Evolutionary conservation across 2,888 invertebrate genomes (phyloP).

Genomic region (Acleris literana): DNA sequence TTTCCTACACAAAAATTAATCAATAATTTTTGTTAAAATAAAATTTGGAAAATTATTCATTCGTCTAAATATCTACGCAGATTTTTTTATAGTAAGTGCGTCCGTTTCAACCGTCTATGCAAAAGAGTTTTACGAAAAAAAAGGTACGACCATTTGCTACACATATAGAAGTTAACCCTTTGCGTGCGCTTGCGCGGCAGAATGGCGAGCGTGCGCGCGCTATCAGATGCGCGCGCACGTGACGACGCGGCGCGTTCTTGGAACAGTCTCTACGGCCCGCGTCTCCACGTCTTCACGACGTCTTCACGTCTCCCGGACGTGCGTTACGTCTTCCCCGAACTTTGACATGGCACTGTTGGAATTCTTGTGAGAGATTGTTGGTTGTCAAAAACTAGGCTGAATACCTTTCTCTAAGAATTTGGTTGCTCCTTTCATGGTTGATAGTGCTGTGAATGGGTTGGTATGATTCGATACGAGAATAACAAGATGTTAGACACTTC

Average conservation of each 20-base stretch:
- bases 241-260: constrained; percentile 60
- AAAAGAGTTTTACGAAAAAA: not conserved
- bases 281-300: constrained; percentile 42
- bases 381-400: no score
- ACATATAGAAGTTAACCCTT: constrained; percentile 7
- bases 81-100: no score
- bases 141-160: constrained; percentile 2
- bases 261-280: constrained; percentile 28
- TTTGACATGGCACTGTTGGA: constrained; percentile 1
- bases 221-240: constrained; percentile 75
- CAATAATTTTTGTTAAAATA: no score
- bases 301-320: constrained; percentile 31
- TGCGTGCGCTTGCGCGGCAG: constrained; percentile 43
- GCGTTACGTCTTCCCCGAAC: constrained; percentile 10
- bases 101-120: no score
- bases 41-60: no score
- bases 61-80: no score
- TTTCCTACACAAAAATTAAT: no score
- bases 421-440: no score
- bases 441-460: no score
- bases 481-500: no score
- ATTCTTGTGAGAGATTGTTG: not conserved
- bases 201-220: constrained; percentile 42
- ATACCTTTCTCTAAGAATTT: not conserved
- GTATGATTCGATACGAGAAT: no score